phyloP scores from a whole-genome alignment of 2,113 vertebrate species.

The Gymnocephalus cernua region DNA sequence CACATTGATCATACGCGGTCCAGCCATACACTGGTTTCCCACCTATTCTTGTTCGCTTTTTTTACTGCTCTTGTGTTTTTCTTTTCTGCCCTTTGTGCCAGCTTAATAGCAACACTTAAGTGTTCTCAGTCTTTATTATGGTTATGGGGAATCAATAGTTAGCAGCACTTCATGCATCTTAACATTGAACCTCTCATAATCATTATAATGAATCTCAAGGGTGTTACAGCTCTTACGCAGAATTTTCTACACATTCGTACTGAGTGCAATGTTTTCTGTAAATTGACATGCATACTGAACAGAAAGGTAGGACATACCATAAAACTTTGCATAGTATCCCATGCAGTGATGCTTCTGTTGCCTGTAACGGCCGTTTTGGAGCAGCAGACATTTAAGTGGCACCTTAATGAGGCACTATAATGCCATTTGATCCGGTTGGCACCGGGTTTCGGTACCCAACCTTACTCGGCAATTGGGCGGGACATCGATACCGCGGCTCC shows the following conservation, averaged over 20 bases:
- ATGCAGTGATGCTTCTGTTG: no score
- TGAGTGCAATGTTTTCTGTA: background rate
- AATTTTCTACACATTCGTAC: background rate
- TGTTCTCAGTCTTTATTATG: background rate
- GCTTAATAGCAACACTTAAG: background rate
- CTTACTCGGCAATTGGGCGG: no score
- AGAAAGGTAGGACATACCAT: background rate
- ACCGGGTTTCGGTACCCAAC: no score
- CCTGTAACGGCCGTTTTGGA: no score
- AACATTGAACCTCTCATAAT: background rate
- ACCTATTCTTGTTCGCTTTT: background rate
- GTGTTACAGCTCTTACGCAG: background rate
- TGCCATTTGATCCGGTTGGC: no score
- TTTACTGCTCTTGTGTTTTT: background rate
- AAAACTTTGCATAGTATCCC: no score
- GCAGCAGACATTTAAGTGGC: no score
- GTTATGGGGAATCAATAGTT: slow-evolving; percentile 20
- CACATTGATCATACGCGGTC: no score
- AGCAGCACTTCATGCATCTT: background rate
- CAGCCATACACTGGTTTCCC: no score
- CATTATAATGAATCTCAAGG: background rate
- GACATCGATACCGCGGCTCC: no score
- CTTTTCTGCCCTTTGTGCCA: background rate
- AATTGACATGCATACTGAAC: background rate
- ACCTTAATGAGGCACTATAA: no score